Base-by-base conservation (phyloP, 64 coral and sea anemone genomes). In the Actinia equina region DNA sequence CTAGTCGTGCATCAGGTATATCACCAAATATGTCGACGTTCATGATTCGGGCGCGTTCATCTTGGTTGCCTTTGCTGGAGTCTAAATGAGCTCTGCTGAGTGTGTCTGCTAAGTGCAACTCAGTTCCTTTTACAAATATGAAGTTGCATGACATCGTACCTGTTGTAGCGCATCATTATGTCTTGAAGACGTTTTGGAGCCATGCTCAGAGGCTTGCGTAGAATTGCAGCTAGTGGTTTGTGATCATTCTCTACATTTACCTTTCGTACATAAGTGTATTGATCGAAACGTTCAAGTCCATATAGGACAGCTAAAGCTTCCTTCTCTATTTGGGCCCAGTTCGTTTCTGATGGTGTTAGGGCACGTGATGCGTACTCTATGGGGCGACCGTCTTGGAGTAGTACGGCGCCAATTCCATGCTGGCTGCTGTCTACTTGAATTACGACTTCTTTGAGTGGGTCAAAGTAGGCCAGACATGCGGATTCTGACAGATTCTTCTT, bases 291-390 rank as follows among this genome's bases (percentile, higher is more conserved):
- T 65, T 85, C 86, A 0, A 86, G 82, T 18, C 69, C 86, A 86
- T 79, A 88, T 8, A 93, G 42, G 3, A 93, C 54, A 79, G 86
- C 80, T 80, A 93, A 43, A 37, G 61, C 51, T 85, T 88, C 91
- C 22, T 93, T 93, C 49, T 93, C 81, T 22, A 93, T 84, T 62
- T 93, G 86, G 61, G n/a, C n/a, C n/a, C n/a, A n/a, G n/a, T n/a
- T n/a, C n/a, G n/a, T n/a, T n/a, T n/a, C n/a, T n/a, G n/a, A n/a
- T n/a, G n/a, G n/a, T n/a, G n/a, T n/a, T n/a, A n/a, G n/a, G n/a
- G n/a, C n/a, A n/a, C n/a, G n/a, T n/a, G n/a, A n/a, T n/a, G n/a
- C n/a, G n/a, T n/a, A n/a, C n/a, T n/a, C n/a, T n/a, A n/a, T n/a
- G n/a, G n/a, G n/a, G n/a, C n/a, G n/a, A n/a, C n/a, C n/a, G n/a